Percentiles rank a stretch among this genome's conserved stretches.
Evolutionary conservation across 2,113 vertebrate genomes (phyloP).

Genomic region (Anarrhichthys ocellatus): DNA sequence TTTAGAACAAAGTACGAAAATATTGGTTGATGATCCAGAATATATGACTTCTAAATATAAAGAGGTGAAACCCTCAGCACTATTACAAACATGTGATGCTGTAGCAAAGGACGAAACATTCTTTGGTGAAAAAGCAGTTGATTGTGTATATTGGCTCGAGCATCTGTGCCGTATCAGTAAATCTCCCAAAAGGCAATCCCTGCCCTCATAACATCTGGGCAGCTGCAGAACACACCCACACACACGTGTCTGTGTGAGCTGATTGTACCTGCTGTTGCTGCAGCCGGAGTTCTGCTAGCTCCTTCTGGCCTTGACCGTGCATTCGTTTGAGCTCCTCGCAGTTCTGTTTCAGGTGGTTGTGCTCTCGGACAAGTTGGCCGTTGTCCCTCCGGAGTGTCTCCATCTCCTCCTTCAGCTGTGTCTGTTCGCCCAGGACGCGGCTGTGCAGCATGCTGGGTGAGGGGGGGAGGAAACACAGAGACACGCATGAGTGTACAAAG

Average conservation of each 20-base stretch:
- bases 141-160: constrained; percentile 2
- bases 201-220: constrained; percentile 40
- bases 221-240: constrained; percentile 5
- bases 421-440: constrained; percentile 93
- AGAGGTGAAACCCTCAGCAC: background rate
- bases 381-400: constrained; percentile 93
- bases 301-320: constrained; percentile 93
- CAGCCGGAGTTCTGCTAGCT: constrained; percentile 90
- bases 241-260: background rate
- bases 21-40: constrained; percentile 3
- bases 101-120: background rate
- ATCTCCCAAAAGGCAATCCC: constrained; percentile 2
- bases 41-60: background rate
- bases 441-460: constrained; percentile 88
- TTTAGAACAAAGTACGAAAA: constrained; percentile 26
- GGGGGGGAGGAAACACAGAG: background rate
- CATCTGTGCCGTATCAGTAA: background rate
- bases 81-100: constrained; percentile 4
- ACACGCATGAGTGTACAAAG: background rate
- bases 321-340: constrained; percentile 96
- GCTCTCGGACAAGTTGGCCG: constrained; percentile 90
- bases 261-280: constrained; percentile 94
- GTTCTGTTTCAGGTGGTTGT: constrained; percentile 95
- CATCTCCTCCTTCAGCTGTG: constrained; percentile 95
- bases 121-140: background rate